Evolutionary conservation across 2,797 vertebrate genomes (phyloP), one percentile per base, ranked within the genome.

Genomic region (Sebastiscus tertius): DNA sequence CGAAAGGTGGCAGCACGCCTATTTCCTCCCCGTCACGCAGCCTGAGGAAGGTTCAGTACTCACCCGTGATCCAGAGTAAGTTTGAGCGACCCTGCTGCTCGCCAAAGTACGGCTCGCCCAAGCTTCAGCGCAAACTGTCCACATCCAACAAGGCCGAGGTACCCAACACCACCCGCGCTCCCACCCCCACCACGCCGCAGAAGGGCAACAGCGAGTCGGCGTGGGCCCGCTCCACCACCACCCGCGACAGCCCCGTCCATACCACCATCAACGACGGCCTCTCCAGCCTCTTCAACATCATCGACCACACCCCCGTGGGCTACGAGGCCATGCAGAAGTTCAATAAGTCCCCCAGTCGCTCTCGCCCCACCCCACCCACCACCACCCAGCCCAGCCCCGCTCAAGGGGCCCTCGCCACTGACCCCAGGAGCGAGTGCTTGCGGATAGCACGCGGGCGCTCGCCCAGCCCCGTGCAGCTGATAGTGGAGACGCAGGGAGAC

Each of bases 221-320:
- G 3, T 99, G 99, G 99, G 99, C 99, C 1, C 96, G 99, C 54
- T 99, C 99, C 58, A 99, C 99, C 27, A 99, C 98, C 66, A 99
- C 99, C 0, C 93, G 98, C 4, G 98, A 99, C 93, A 99, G 98
- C 90, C 99, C 98, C 0, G 98, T 99, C 83, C 98, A 99, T 91
- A 97, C 98, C 58, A 98, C 98, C 90, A 99, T 99, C 93, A 99
- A 97, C 0, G 98, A 99, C 6, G 99, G 98, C 55, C 97, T 99
- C 82, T 99, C 99, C 92, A 99, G 99, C 93, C 96, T 99, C 89
- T 99, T 99, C 94, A 99, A 97, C 93, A 99, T 99, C 92, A 98
- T 99, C 36, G 99, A 99, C 93, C 98, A 99, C 88, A 98, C 96
- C 8, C 97, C 98, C 0, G 94, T 96, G 63, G 95, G 86, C 71